Conservation (phyloP, 1,140 invertebrate species). For the Melanaphis sacchari region DNA sequence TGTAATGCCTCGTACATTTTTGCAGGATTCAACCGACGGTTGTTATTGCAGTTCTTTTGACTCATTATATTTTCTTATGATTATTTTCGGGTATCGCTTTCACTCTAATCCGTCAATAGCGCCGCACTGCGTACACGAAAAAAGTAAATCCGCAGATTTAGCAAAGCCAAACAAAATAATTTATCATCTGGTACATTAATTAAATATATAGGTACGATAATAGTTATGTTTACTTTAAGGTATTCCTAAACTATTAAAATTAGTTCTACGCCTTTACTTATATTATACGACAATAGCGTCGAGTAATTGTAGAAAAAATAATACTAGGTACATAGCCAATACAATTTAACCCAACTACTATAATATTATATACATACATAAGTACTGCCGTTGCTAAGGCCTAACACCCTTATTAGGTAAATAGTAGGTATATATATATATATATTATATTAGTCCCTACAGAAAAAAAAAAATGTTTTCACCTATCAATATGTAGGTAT, state of each 20-base stretch:
- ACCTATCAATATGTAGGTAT: not conserved
- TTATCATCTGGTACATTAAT: not conserved
- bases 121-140: not conserved
- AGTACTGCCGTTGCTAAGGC: not conserved
- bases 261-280: too few species aligned
- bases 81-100: not conserved
- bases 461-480: not conserved
- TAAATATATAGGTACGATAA: not conserved
- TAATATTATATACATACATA: not conserved
- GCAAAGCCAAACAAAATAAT: not conserved
- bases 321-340: not conserved
- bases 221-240: too few species aligned
- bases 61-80: not conserved
- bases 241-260: not conserved
- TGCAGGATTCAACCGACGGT: constrained; percentile 26
- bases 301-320: not conserved
- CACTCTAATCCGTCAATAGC: not conserved
- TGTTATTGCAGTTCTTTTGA: not conserved
- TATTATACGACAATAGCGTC: not conserved
- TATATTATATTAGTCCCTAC: not conserved
- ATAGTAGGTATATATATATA: not conserved
- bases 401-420: not conserved
- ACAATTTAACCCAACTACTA: not conserved
- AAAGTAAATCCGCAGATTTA: not conserved
- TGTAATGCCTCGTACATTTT: constrained; percentile 39